Conservation (phyloP, 2,797 vertebrate species). For the Cossypha niveicapilla region DNA sequence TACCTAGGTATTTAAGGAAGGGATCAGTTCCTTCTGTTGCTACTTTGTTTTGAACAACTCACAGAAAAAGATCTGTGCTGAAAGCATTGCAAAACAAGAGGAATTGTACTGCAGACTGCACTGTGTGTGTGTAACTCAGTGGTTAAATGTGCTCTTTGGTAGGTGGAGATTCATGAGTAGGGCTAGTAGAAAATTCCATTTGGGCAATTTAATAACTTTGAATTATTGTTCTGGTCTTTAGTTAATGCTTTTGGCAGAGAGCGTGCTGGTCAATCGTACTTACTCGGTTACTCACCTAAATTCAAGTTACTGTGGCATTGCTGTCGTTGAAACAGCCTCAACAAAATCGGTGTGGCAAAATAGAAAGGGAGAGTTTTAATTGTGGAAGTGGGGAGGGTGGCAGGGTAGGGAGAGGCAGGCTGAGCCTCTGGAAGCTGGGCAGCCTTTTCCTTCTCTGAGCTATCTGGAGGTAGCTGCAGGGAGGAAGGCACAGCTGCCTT, state of each 20-base stretch:
- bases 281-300: neutral
- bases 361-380: neutral
- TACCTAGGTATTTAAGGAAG: neutral
- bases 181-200: neutral
- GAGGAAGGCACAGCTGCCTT: neutral
- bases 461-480: accelerated
- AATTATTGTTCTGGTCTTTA: conserved; percentile 37
- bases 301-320: neutral
- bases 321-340: neutral
- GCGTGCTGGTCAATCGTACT: neutral
- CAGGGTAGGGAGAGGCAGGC: neutral
- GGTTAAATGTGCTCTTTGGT: neutral
- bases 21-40: neutral
- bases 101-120: neutral
- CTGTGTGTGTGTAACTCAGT: neutral
- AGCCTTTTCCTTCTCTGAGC: neutral
- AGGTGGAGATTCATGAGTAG: neutral
- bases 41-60: neutral
- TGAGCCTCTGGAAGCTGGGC: neutral
- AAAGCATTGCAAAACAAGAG: neutral
- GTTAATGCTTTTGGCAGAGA: conserved; percentile 19
- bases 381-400: neutral
- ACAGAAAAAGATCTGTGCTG: neutral
- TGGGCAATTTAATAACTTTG: conserved; percentile 20
- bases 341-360: neutral